Conservation (phyloP, 2,113 vertebrate genomes). For the Lophochroa leadbeateri region DNA sequence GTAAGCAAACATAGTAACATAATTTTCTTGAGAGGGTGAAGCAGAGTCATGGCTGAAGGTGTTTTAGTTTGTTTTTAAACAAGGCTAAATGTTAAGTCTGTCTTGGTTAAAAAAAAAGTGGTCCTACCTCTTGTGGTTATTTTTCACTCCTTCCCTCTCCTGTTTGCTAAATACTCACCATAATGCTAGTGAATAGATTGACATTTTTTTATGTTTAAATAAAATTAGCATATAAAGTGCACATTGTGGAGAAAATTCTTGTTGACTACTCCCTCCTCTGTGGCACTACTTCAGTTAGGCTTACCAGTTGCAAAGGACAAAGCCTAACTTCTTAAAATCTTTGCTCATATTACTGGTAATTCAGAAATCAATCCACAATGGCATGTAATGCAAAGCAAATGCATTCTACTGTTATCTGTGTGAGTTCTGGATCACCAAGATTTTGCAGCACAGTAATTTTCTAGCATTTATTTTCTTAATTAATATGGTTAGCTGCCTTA, state of each 20-base stretch:
- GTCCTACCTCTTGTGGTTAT: not conserved
- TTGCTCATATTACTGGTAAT: not conserved
- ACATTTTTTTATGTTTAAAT: not conserved
- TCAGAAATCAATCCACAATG: not conserved
- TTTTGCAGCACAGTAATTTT: not conserved
- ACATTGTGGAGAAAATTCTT: not conserved
- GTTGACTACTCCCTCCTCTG: not conserved
- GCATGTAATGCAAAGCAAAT: not conserved
- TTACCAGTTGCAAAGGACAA: not conserved
- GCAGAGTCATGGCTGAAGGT: not conserved
- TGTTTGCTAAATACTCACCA: not conserved
- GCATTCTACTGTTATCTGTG: not conserved
- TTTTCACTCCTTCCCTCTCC: not conserved
- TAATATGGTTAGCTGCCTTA: not conserved
- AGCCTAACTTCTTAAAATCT: not conserved
- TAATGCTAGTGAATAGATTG: not conserved
- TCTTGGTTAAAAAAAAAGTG: not conserved
- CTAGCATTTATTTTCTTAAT: not conserved
- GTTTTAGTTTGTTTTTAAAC: not conserved
- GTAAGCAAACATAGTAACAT: not conserved
- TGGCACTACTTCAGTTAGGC: not conserved
- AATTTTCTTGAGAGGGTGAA: not conserved
- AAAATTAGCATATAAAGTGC: not conserved
- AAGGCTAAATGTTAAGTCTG: not conserved
- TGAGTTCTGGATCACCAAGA: not conserved